Evolutionary conservation across 2,888 invertebrate genomes (phyloP).

Genomic region (Andrena praecox): DNA sequence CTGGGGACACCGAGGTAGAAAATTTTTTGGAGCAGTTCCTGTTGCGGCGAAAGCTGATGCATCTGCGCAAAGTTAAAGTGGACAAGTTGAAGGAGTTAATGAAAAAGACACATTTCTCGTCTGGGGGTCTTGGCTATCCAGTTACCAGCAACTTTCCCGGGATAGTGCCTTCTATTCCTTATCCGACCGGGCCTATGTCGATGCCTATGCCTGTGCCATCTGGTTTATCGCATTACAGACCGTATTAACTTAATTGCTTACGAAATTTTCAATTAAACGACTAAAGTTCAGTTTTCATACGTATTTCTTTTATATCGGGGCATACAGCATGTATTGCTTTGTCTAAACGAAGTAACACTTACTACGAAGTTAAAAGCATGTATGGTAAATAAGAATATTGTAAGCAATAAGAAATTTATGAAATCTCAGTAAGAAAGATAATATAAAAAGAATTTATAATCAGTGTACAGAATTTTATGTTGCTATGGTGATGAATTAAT

Average conservation of each 20-base stretch:
- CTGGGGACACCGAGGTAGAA: slow-evolving; percentile 90
- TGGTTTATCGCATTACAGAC: slow-evolving; percentile 70
- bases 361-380: not conserved
- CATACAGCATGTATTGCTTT: not conserved
- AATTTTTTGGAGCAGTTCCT: slow-evolving; percentile 95
- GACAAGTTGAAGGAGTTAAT: slow-evolving; percentile 95
- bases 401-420: not conserved
- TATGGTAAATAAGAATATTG: not conserved
- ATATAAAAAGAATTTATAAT: not conserved
- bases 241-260: slow-evolving; percentile 61
- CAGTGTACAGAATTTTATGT: slow-evolving; percentile 16
- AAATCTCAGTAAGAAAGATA: not conserved
- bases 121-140: slow-evolving; percentile 77
- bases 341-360: not conserved
- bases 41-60: slow-evolving; percentile 91
- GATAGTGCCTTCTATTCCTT: slow-evolving; percentile 86
- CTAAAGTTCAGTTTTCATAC: slow-evolving; percentile 7
- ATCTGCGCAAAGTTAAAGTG: slow-evolving; percentile 94
- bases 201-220: slow-evolving; percentile 90
- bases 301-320: not conserved
- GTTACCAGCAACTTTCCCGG: slow-evolving; percentile 85
- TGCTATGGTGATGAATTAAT: slow-evolving; percentile 6
- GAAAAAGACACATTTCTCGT: slow-evolving; percentile 81
- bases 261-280: not conserved
- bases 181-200: slow-evolving; percentile 90